These are phyloP conservation scores for Agrochola lota DNA, from an alignment of 2,888 invertebrate species.

Conservation along the genomic window DNA sequence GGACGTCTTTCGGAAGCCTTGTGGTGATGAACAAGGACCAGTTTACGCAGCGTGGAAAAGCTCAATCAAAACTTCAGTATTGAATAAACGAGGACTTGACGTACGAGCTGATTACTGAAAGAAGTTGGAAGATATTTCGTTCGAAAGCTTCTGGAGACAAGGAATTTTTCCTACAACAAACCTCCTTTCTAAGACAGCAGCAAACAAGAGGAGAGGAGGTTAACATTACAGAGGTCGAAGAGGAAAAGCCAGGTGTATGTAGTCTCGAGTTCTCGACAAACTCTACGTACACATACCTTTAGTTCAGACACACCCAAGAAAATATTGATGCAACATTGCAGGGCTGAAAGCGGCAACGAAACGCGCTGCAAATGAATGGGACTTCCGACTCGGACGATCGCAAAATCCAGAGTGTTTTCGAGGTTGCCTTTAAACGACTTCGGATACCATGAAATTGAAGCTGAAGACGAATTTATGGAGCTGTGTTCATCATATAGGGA, in stretches of 20 bases:
- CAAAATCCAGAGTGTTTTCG: background rate
- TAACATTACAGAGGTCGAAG: background rate
- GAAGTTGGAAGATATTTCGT: background rate
- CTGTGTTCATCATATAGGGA: conserved; percentile 17
- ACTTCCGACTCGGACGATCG: background rate
- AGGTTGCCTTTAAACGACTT: background rate
- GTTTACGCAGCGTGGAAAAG: background rate
- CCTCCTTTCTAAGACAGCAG: background rate
- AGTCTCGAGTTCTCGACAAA: background rate
- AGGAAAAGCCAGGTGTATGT: background rate
- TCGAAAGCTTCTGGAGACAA: background rate
- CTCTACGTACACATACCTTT: background rate
- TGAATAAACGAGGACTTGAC: background rate
- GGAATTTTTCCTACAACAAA: background rate
- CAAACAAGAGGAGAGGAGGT: background rate
- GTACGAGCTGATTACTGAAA: background rate
- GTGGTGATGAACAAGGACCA: background rate
- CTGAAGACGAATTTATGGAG: conserved; percentile 19
- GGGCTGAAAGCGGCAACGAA: background rate
- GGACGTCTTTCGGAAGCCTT: background rate
- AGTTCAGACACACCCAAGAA: background rate
- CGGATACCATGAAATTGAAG: conserved; percentile 32
- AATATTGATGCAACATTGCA: conserved; percentile 7
- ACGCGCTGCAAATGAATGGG: background rate
- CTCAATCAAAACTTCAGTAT: background rate